Conservation (phyloP, 2,888 invertebrate genomes). For the Theristus sp. region DNA sequence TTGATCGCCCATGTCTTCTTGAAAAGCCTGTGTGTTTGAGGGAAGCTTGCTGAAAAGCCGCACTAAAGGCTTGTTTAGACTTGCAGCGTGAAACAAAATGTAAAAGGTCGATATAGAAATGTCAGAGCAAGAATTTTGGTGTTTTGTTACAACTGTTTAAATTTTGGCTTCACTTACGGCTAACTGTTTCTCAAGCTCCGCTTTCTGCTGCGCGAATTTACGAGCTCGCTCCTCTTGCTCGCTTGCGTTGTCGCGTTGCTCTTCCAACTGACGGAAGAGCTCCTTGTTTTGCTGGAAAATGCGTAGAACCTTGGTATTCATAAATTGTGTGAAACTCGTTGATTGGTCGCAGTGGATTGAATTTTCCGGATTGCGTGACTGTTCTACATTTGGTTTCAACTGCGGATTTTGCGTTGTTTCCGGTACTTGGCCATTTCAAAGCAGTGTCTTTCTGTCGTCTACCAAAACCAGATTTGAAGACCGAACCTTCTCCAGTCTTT, state of each 20-base stretch:
- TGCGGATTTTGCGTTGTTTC: no score
- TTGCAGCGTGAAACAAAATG: no score
- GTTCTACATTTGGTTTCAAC: no score
- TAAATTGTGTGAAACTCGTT: not conserved
- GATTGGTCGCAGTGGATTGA: not conserved
- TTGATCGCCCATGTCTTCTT: not conserved
- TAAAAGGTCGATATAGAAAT: no score
- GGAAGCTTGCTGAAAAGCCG: no score
- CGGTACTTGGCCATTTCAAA: no score
- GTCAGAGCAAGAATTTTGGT: no score
- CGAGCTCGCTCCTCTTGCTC: conserved; percentile 81
- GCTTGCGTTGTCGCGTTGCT: conserved; percentile 74
- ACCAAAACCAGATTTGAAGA: no score
- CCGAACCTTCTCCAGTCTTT: not conserved
- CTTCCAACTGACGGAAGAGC: conserved; percentile 65
- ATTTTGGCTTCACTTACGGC: no score
- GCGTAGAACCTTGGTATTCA: not conserved
- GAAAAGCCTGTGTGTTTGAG: conserved; percentile 59
- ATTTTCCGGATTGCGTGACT: not conserved
- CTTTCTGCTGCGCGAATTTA: conserved; percentile 85
- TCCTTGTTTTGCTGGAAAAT: conserved; percentile 57
- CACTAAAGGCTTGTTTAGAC: no score
- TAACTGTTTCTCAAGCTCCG: conserved; percentile 84
- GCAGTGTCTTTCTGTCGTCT: no score
- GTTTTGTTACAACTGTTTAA: no score